phyloP scores from a whole-genome alignment of 2,113 vertebrate genomes.

The Sinocyclocheilus rhinocerous region DNA sequence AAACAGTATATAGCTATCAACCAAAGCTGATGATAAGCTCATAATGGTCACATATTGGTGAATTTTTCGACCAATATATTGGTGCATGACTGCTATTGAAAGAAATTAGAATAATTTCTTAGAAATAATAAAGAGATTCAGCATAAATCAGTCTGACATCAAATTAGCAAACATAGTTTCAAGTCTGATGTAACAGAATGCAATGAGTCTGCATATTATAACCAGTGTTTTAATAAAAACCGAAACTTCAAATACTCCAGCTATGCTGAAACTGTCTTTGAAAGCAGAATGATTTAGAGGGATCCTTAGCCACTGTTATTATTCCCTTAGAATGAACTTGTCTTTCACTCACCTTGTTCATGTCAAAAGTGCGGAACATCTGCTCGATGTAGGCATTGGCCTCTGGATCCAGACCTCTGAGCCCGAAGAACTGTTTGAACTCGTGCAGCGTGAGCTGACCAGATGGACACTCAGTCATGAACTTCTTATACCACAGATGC shows the following conservation, averaged over 20 bases:
- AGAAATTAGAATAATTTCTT: neutral
- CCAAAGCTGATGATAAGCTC: neutral
- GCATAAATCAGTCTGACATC: neutral
- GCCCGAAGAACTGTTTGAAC: slow-evolving; percentile 91
- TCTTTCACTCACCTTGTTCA: slow-evolving; percentile 86
- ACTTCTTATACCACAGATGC: slow-evolving; percentile 95
- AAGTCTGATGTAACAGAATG: slow-evolving; percentile 9
- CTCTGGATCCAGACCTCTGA: slow-evolving; percentile 82
- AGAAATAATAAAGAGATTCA: neutral
- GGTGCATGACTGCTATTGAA: neutral
- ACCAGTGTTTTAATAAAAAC: neutral
- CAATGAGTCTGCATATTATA: neutral
- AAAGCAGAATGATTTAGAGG: neutral
- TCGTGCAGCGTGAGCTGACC: slow-evolving; percentile 90
- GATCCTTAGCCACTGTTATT: neutral
- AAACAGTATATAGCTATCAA: neutral
- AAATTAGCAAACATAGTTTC: neutral
- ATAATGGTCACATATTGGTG: neutral
- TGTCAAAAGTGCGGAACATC: slow-evolving; percentile 94
- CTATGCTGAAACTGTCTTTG: neutral
- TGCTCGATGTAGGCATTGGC: slow-evolving; percentile 90
- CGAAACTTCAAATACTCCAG: neutral
- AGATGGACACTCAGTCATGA: slow-evolving; percentile 83
- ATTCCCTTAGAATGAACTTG: neutral
- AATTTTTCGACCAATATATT: neutral